Evolutionary conservation across 2,797 vertebrate genomes (phyloP), one percentile per base, ranked within the genome.

Genomic region (Todus mexicanus): DNA sequence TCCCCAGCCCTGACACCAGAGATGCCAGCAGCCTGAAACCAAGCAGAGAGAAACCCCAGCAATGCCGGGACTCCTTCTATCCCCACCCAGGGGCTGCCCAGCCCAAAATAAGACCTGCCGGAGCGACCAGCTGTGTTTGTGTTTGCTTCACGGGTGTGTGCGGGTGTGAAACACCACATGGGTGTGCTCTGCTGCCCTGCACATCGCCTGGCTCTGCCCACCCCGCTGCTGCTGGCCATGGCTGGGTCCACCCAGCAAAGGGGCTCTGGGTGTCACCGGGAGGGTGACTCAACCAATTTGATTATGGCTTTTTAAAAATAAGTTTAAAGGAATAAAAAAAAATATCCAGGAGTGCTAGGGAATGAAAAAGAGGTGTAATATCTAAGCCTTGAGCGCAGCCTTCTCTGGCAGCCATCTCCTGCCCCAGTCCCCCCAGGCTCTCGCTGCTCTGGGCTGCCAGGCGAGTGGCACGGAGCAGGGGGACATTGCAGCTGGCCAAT

Each of bases 391-490:
- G 82, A 50, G 47, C 12, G 43, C 38, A 90, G 65, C 50, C n/a
- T 78, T 25, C 43, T 76, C 38, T 84, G 27, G 17, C 47, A 48
- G 31, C 20, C 8, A 4, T 21, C 23, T 53, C 51, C 21, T 79
- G 38, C 19, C 45, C 42, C 2, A 3, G 5, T 5, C 5, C 4
- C 23, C 27, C 15, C 7, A 26, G 71, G 27, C 31, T 56, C 84
- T 78, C 0, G 0, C 20, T 79, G 85, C 38, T 45, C 68, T 16
- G 0, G 7, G 40, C 43, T 83, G 60, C 20, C 0, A 0, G 18
- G 35, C 2, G 10, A 15, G 31, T 40, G 59, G 75, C 72, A 40
- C 40, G 37, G 42, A 87, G 69, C 72, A 47, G 50, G 31, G 25
- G 77, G 33, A 73, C 8, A 15, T 38, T 77, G 38, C 57, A 80